Conservation (phyloP, 92 coral and sea anemone genomes). For the Epizoanthus illoricatus region DNA sequence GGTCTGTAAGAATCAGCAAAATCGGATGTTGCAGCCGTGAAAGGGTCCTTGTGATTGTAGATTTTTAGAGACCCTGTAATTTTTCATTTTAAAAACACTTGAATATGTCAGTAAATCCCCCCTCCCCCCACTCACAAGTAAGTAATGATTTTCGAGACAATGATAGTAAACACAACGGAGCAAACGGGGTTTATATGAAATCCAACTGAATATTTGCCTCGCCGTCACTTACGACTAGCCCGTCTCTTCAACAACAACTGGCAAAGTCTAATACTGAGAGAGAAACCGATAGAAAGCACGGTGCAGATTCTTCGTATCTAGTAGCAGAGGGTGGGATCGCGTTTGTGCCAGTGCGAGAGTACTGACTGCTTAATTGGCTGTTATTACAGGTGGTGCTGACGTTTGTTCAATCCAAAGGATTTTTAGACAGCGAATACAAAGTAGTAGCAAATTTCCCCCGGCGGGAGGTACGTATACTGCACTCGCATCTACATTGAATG, state of each 20-base stretch:
- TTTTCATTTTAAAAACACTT: too few species aligned
- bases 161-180: too few species aligned
- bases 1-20: too few species aligned
- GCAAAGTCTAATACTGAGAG: background rate
- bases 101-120: too few species aligned
- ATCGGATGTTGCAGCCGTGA: too few species aligned
- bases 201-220: background rate
- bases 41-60: too few species aligned
- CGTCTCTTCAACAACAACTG: background rate
- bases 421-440: conserved; percentile 87
- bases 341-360: background rate
- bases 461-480: conserved; percentile 77
- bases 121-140: too few species aligned
- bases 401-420: conserved; percentile 93
- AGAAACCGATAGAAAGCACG: background rate
- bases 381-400: conserved; percentile 78
- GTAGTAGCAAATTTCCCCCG: conserved; percentile 97
- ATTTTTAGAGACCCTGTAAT: too few species aligned
- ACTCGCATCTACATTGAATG: too few species aligned
- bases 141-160: too few species aligned
- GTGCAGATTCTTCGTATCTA: background rate
- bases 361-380: background rate
- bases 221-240: background rate
- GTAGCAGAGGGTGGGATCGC: background rate
- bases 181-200: too few species aligned